Conservation (phyloP, 2,113 vertebrate species). For the Microcebus ravelobensis region DNA sequence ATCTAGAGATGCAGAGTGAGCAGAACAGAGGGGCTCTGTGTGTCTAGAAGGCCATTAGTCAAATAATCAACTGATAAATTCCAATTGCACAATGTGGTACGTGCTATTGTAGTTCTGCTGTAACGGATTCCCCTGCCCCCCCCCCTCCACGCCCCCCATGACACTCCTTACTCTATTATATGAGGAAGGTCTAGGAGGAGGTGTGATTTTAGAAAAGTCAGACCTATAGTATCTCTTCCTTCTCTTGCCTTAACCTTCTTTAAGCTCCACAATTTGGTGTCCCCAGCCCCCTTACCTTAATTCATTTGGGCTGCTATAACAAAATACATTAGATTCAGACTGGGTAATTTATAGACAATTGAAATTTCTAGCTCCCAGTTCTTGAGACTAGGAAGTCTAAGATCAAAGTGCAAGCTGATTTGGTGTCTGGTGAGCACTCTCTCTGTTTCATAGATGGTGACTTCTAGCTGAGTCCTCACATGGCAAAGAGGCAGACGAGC, state of each 20-base stretch:
- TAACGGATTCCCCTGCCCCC: background rate
- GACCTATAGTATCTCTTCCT: background rate
- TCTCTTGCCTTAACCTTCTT: too few species aligned
- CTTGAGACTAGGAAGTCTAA: background rate
- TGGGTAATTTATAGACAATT: background rate
- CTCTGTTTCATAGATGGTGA: background rate
- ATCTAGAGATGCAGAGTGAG: background rate
- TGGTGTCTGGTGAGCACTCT: background rate
- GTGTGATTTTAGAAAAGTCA: background rate
- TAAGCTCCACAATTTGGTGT: background rate
- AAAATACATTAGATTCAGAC: background rate
- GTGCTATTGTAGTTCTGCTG: background rate
- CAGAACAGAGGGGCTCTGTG: background rate
- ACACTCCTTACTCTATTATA: background rate
- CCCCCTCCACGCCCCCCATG: rapidly evolving
- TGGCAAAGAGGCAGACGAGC: background rate
- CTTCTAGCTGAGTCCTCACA: background rate
- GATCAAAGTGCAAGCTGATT: background rate
- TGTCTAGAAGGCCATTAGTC: background rate
- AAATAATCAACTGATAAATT: background rate
- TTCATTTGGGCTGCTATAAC: background rate
- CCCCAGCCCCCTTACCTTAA: background rate
- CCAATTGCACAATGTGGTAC: background rate
- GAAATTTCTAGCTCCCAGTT: background rate
- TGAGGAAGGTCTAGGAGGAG: too few species aligned